phyloP scores from a whole-genome alignment of 2,797 vertebrate genomes.

The Bryconaethiops microstoma region DNA sequence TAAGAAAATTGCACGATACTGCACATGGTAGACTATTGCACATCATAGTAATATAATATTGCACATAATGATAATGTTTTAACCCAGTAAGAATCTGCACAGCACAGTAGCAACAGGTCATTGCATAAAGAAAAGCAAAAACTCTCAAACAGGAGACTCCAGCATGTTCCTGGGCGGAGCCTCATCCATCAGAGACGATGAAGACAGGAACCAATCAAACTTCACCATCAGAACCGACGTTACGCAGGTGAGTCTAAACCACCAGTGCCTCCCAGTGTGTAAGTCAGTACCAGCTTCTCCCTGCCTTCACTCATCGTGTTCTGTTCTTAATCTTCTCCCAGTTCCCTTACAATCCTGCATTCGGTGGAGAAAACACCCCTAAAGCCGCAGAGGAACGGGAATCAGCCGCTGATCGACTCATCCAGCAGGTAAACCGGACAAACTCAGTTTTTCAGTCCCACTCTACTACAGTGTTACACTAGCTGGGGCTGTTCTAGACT shows the following conservation, averaged over 20 bases:
- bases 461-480: too few species aligned
- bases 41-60: too few species aligned
- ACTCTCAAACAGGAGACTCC: slow-evolving; percentile 39
- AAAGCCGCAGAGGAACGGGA: slow-evolving; percentile 17
- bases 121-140: background rate
- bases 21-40: too few species aligned
- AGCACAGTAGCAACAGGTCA: too few species aligned
- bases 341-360: slow-evolving; percentile 69
- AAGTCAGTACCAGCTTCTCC: background rate
- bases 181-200: slow-evolving; percentile 35
- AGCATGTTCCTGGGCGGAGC: slow-evolving; percentile 19
- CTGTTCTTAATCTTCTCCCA: slow-evolving; percentile 53
- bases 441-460: background rate
- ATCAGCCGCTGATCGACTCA: slow-evolving; percentile 78
- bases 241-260: slow-evolving; percentile 68
- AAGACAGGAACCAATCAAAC: slow-evolving; percentile 63
- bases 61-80: too few species aligned
- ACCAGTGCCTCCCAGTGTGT: background rate
- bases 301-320: slow-evolving; percentile 1
- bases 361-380: slow-evolving; percentile 57
- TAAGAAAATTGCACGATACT: too few species aligned
- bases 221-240: slow-evolving; percentile 69
- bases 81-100: too few species aligned
- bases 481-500: too few species aligned
- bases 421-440: slow-evolving; percentile 80